These are phyloP conservation scores for Spheniscus humboldti DNA, from an alignment of 2,797 vertebrate species.

Conservation along the genomic window DNA sequence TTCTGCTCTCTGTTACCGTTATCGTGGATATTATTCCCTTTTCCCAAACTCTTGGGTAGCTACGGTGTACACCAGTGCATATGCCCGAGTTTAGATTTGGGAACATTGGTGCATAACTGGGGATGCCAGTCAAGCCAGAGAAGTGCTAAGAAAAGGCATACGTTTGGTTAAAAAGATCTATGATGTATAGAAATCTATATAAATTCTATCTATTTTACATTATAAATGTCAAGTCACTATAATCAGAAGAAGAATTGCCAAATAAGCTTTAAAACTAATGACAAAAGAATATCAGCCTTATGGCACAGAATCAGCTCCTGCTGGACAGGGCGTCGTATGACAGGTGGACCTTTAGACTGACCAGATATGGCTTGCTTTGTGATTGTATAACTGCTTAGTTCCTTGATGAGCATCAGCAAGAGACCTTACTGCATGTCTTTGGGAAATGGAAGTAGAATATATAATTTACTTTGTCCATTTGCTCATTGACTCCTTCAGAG, in stretches of 20 bases:
- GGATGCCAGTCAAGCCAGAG: neutral
- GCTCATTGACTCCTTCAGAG: neutral
- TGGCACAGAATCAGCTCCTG: neutral
- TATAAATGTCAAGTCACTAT: neutral
- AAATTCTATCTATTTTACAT: neutral
- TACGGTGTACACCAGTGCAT: fast-evolving
- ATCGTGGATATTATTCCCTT: neutral
- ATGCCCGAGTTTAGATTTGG: neutral
- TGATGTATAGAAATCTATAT: neutral
- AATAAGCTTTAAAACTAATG: neutral
- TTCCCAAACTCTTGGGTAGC: neutral
- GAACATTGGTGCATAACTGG: neutral
- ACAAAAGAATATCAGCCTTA: neutral
- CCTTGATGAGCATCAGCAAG: neutral
- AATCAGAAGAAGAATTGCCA: neutral
- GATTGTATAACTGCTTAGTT: neutral
- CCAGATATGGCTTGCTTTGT: neutral
- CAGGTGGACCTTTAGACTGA: neutral
- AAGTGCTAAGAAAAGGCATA: neutral
- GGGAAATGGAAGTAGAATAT: neutral
- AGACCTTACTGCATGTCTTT: neutral
- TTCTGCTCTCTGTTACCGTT: neutral
- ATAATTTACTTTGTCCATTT: neutral
- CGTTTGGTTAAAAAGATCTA: neutral
- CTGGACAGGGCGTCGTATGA: fast-evolving